Evolutionary conservation across 2,888 invertebrate species (phyloP).

Genomic region (Sisyra nigra): DNA sequence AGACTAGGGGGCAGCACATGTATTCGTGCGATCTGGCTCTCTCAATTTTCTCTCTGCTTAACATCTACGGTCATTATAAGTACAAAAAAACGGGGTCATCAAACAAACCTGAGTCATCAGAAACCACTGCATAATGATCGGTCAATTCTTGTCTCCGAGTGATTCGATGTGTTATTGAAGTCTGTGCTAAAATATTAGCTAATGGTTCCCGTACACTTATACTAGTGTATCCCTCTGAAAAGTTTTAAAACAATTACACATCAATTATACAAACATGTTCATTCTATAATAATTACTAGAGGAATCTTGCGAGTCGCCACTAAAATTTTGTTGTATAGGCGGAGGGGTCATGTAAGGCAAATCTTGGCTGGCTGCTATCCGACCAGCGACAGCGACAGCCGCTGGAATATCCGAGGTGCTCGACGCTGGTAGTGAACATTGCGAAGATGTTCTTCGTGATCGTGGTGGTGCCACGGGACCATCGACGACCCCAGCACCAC

Average conservation of each 20-base stretch:
- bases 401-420: conserved; percentile 49
- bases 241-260: conserved; percentile 10
- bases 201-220: conserved; percentile 82
- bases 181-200: conserved; percentile 57
- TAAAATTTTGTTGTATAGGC: conserved; percentile 51
- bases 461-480: conserved; percentile 30
- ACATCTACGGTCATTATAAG: too few species aligned
- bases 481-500: conserved; percentile 5
- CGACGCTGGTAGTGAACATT: conserved; percentile 25
- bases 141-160: conserved; percentile 17
- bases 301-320: conserved; percentile 82
- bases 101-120: conserved; percentile 72
- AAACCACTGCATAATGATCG: conserved; percentile 73
- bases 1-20: too few species aligned
- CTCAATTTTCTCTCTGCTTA: too few species aligned
- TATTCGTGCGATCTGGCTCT: too few species aligned
- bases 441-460: conserved; percentile 31
- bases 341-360: conserved; percentile 82
- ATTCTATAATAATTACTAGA: conserved; percentile 39
- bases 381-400: conserved; percentile 74
- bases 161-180: conserved; percentile 15
- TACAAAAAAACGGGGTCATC: too few species aligned
- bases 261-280: conserved; percentile 1
- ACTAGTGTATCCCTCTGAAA: conserved; percentile 77
- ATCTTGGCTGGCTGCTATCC: conserved; percentile 74